Evolutionary conservation across 53 echinoderm and acorn worm genomes (phyloP).

Genomic region (Holothuria leucospilota): DNA sequence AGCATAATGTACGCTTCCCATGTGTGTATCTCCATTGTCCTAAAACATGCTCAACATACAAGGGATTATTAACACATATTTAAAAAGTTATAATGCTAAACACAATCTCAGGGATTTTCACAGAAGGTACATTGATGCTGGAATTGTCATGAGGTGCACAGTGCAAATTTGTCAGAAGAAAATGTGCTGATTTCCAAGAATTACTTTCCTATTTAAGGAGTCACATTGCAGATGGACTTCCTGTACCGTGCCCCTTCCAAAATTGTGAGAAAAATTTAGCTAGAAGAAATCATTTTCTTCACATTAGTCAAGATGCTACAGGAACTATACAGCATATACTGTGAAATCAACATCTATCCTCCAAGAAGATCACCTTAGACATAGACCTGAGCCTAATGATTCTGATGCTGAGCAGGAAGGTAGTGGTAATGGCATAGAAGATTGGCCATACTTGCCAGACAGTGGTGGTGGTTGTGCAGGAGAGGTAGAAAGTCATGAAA

Average conservation of each 20-base stretch:
- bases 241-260: conserved; percentile 37
- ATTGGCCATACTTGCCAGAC: conserved; percentile 1
- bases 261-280: conserved; percentile 52
- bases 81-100: conserved; percentile 28
- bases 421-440: conserved; percentile 21
- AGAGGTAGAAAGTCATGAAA: conserved; percentile 17
- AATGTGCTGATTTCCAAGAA: conserved; percentile 42
- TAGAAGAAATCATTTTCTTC: conserved; percentile 48
- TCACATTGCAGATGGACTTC: conserved; percentile 40
- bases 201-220: conserved; percentile 39
- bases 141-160: conserved; percentile 27
- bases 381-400: conserved; percentile 26
- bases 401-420: conserved; percentile 12
- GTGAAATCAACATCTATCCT: conserved; percentile 42
- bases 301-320: conserved; percentile 54
- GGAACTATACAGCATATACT: conserved; percentile 24
- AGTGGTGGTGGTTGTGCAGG: conserved; percentile 31
- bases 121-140: conserved; percentile 37
- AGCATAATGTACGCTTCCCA: too few species aligned
- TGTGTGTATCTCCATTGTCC: conserved; percentile 14
- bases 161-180: conserved; percentile 30
- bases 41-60: conserved; percentile 45
- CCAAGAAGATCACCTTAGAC: conserved; percentile 21
- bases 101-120: background rate
- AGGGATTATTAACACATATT: conserved; percentile 42